These are phyloP conservation scores for Peromyscus maniculatus DNA, from an alignment of 2,113 vertebrate genomes.

Conservation along the genomic window DNA sequence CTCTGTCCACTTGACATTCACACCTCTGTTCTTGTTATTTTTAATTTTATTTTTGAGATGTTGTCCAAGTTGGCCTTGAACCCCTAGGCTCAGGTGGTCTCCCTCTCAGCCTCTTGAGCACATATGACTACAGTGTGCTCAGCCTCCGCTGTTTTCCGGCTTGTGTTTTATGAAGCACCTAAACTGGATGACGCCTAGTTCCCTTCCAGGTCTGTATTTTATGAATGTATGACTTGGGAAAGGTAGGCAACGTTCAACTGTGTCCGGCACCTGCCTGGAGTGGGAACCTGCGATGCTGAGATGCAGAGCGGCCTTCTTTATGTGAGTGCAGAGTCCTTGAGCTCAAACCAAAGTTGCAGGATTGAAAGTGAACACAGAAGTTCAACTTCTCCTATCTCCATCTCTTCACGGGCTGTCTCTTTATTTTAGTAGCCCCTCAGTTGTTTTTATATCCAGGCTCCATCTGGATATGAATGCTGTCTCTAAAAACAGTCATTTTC, in stretches of 20 bases:
- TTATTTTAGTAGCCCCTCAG: neutral
- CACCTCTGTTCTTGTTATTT: neutral
- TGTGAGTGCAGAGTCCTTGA: neutral
- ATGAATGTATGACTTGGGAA: neutral
- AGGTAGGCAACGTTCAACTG: neutral
- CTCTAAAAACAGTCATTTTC: neutral
- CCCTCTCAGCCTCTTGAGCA: neutral
- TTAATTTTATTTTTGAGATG: neutral
- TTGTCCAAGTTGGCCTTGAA: neutral
- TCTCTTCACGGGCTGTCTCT: neutral
- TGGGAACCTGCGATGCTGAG: neutral
- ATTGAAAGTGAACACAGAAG: constrained; percentile 11
- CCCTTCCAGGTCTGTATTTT: neutral
- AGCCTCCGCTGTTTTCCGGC: neutral
- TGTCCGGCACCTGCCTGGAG: neutral
- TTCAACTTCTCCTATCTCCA: neutral
- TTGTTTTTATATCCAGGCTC: neutral
- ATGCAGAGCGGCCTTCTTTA: neutral
- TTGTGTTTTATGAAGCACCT: neutral
- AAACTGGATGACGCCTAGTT: neutral
- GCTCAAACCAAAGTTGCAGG: neutral
- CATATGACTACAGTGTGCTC: too few species aligned
- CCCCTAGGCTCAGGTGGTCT: neutral
- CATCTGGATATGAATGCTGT: neutral
- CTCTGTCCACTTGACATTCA: constrained; percentile 28